These are phyloP conservation scores for Centropristis striata DNA, from an alignment of 2,113 vertebrate genomes.

Conservation along the genomic window DNA sequence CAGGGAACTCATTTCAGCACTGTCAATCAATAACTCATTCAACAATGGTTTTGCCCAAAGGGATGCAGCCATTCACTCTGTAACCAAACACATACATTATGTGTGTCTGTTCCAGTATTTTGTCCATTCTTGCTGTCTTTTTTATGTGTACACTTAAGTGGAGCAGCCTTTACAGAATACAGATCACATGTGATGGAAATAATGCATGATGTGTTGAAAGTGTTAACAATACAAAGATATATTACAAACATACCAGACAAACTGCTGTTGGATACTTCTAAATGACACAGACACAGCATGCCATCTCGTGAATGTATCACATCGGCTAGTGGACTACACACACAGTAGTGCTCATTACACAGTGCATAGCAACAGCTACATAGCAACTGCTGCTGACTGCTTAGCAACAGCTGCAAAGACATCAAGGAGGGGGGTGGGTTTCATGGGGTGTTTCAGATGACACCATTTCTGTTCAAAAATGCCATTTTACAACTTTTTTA, in stretches of 20 bases:
- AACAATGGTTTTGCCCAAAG: slow-evolving; percentile 68
- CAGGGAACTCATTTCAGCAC: slow-evolving; percentile 83
- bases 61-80: slow-evolving; percentile 60
- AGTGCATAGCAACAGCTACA: slow-evolving; percentile 85
- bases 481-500: slow-evolving; percentile 49
- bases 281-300: slow-evolving; percentile 73
- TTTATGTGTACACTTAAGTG: slow-evolving; percentile 25
- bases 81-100: slow-evolving; percentile 45
- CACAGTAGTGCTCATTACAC: slow-evolving; percentile 76
- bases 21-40: slow-evolving; percentile 86
- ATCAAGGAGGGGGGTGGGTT: slow-evolving; percentile 61
- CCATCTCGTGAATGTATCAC: slow-evolving; percentile 74
- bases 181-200: slow-evolving; percentile 33
- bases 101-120: not conserved
- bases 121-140: slow-evolving; percentile 19
- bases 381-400: slow-evolving; percentile 84
- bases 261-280: slow-evolving; percentile 64
- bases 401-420: slow-evolving; percentile 85
- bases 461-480: slow-evolving; percentile 73
- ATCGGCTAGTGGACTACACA: slow-evolving; percentile 79
- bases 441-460: slow-evolving; percentile 76
- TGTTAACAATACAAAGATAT: slow-evolving; percentile 40
- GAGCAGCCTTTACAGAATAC: not conserved
- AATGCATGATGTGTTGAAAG: slow-evolving; percentile 20
- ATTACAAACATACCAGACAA: slow-evolving; percentile 49